Base-by-base conservation (phyloP, 2,113 vertebrate species). In the Lophochroa leadbeateri region DNA sequence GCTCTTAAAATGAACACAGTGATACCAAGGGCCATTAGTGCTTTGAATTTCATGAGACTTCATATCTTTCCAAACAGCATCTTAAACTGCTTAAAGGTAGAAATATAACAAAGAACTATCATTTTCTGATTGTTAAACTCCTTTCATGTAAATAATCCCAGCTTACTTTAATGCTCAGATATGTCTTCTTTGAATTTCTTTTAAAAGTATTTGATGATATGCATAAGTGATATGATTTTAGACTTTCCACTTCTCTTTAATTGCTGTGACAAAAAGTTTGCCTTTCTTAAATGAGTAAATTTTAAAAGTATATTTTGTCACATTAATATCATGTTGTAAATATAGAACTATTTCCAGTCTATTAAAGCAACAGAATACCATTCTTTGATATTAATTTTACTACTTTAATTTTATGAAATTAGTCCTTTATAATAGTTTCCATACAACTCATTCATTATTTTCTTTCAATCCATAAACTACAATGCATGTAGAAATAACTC, bases 1-100 rank as follows among this genome's bases (percentile, higher is more conserved):
- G 97, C 96, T 98, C 97, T 98, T 97, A 96, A 98, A 97, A 97
- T 94, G 97, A 98, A 97, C 96, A 94, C 90, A 95, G 96, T 86
- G 95, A 97, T 98, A 96, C 93, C 96, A 96, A 97, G 95, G 97
- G 93, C 94, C 92, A 52, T 71, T 94, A 95, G 76, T 77, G 88
- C 91, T 98, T 97, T 97, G 97, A 97, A 98, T 97, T 92, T 94
- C 7, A 29, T 74, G 67, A 86, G 91, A 71, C 41, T 96, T 91
- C 79, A 8, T 76, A 92, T 94, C 94, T 96, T 97, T 96, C 95
- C 79, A 92, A 92, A 50, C 72, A 87, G 74, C 71, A 95, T 80
- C 74, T 72, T 82, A 80, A 95, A 97, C 92, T 71, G 80, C 82
- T 90, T 68, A 80, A 92, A 97, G 85, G 39, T 69, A 93, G 46